These are phyloP conservation scores for Anas platyrhynchos DNA, from an alignment of 2,113 vertebrate species.

Conservation along the genomic window DNA sequence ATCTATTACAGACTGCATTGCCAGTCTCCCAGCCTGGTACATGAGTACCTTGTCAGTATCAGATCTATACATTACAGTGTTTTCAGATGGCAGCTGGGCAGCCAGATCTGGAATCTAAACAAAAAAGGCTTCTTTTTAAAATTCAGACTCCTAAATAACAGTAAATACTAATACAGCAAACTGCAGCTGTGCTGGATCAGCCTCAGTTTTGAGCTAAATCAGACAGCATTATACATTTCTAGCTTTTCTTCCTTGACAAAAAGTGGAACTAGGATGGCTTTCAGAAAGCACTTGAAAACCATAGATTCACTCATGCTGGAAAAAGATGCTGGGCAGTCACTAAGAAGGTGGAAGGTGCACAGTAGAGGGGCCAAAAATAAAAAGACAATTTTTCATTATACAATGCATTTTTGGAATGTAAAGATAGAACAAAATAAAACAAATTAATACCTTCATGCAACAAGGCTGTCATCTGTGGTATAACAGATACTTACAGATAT, in stretches of 20 bases:
- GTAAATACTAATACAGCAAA: background rate
- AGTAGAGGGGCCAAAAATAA: background rate
- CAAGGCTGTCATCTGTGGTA: background rate
- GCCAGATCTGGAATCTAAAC: constrained; percentile 13
- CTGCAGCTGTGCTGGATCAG: constrained; percentile 13
- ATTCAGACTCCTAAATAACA: constrained; percentile 7
- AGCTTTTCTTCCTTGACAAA: background rate
- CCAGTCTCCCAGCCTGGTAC: background rate
- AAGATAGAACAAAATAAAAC: background rate
- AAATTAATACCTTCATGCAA: background rate
- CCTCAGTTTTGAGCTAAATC: background rate
- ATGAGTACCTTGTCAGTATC: background rate
- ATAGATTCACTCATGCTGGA: background rate
- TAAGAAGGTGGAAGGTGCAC: background rate
- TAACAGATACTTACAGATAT: background rate
- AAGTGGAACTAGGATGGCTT: background rate
- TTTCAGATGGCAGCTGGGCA: background rate
- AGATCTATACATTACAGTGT: background rate
- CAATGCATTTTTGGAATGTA: background rate
- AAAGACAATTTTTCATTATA: background rate
- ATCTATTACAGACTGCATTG: background rate
- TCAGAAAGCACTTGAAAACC: background rate
- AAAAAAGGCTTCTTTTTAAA: constrained; percentile 15
- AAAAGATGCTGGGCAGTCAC: background rate
- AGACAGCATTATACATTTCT: background rate